These are phyloP conservation scores for Myotis davidii DNA, from an alignment of 2,113 vertebrate species.

Conservation along the genomic window DNA sequence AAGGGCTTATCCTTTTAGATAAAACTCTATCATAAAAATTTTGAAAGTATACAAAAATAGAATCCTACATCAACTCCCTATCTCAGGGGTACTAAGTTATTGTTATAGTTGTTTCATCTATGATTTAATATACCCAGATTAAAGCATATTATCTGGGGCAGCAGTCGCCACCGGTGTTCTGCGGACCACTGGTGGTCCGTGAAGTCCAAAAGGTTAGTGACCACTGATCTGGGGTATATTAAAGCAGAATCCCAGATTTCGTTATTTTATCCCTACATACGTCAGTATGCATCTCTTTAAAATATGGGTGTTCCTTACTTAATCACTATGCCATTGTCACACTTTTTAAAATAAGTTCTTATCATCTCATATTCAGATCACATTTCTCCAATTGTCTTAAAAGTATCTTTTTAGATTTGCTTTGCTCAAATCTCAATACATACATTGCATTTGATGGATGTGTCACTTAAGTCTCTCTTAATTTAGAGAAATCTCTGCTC, in stretches of 20 bases:
- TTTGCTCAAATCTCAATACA: slow-evolving; percentile 27
- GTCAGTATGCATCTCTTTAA: background rate
- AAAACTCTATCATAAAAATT: background rate
- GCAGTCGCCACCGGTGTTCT: too few relatives aligned
- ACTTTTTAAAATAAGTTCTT: slow-evolving; percentile 33
- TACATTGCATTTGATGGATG: background rate
- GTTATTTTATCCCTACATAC: background rate
- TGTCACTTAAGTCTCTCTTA: slow-evolving; percentile 1
- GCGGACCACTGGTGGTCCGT: too few relatives aligned
- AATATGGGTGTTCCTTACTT: background rate
- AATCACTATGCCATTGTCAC: background rate
- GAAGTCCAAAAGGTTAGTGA: too few relatives aligned
- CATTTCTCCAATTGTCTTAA: background rate
- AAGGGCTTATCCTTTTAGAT: background rate
- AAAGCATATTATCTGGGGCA: too few relatives aligned
- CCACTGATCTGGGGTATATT: background rate
- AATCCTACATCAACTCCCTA: background rate
- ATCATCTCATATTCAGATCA: background rate
- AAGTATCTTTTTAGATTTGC: slow-evolving; percentile 17
- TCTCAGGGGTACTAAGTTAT: background rate
- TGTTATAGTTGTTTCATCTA: background rate
- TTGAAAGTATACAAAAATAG: background rate
- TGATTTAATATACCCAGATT: background rate
- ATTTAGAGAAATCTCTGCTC: background rate
- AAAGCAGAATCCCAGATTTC: slow-evolving; percentile 10